These are phyloP conservation scores for Himalopsyche japonica DNA, from an alignment of 2,888 invertebrate species.

Conservation along the genomic window DNA sequence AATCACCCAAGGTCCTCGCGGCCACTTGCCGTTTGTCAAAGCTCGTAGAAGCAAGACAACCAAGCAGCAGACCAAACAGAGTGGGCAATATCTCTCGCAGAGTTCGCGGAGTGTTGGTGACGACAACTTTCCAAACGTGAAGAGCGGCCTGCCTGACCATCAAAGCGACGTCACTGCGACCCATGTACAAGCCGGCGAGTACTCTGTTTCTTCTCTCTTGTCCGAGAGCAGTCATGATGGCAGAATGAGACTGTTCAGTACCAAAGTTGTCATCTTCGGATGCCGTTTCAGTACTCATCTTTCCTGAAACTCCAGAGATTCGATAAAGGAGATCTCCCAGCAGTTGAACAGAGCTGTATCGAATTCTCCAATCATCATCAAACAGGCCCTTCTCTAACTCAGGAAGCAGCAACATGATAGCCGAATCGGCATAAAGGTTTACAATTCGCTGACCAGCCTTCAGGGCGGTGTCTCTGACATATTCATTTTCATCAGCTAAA, in stretches of 20 bases:
- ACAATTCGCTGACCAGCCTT: constrained; percentile 97
- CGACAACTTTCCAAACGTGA: constrained; percentile 99
- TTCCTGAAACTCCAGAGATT: constrained; percentile 96
- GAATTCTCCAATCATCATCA: constrained; percentile 98
- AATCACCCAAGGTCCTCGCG: constrained; percentile 93
- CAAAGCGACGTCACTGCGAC: constrained; percentile 92
- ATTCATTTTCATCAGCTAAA: constrained; percentile 98
- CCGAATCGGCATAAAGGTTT: constrained; percentile 92
- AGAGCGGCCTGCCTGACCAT: constrained; percentile 97
- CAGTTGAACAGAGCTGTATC: constrained; percentile 92
- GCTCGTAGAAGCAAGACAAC: constrained; percentile 94
- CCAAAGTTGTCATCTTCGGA: constrained; percentile 99
- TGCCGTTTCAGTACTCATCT: constrained; percentile 98
- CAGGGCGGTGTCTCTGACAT: constrained; percentile 95
- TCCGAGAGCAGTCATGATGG: constrained; percentile 87
- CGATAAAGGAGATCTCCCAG: constrained; percentile 94
- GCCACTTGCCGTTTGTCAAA: constrained; percentile 97
- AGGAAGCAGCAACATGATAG: constrained; percentile 88
- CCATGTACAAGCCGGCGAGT: constrained; percentile 94
- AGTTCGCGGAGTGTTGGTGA: constrained; percentile 96
- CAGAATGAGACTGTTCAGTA: constrained; percentile 91
- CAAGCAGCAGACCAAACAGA: constrained; percentile 86
- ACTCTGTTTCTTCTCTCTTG: constrained; percentile 90
- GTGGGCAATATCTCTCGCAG: constrained; percentile 94
- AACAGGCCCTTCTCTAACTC: constrained; percentile 93